Evolutionary conservation across 2,888 invertebrate species (phyloP), one percentile per base, ranked within the genome.

Genomic region (Incurvaria masculella): DNA sequence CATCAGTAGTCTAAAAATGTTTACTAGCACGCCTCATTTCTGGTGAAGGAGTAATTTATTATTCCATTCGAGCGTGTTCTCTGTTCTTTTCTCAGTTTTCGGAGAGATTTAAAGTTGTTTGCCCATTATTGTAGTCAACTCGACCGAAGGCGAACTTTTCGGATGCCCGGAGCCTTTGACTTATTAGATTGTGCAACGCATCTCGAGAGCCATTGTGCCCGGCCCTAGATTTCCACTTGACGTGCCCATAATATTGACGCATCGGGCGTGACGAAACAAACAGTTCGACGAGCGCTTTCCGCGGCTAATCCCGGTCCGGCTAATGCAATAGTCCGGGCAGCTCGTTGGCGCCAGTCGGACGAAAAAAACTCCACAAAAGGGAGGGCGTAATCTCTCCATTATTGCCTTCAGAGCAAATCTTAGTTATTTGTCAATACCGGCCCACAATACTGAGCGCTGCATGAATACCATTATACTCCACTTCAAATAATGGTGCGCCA

Each of bases 371-470:
- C 53, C 64, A 70, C 65, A 71, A 66, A 60, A 53, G 51, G 57
- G 53, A 59, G 57, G 57, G 63, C 64, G 68, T 78, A 78, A 78
- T 78, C 78, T 33, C 74, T 61, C 65, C 67, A 71, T 75, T 69
- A 71, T 67, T 69, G 57, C 69, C 68, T 66, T 65, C 64, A 61
- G 64, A 69, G 72, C 69, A 72, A 73, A 74, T 72, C 73, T 71
- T 69, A 69, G 69, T 74, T 78, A 78, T 78, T 78, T 78, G 78
- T 78, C 78, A 76, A 78, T 78, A 78, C 69, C 51, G 68, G 65
- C 68, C 75, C 75, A 78, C 75, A 78, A 78, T 69, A 41, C 33
- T n/a, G n/a, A 14, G 8, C 33, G 69, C 72, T 69, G 62, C 63
- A 72, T 74, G 75, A 78, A 76, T 75, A 76, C 76, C 72, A 66